Evolutionary conservation across 2,113 vertebrate genomes (phyloP).

Genomic region (Neomonachus schauinslandi): DNA sequence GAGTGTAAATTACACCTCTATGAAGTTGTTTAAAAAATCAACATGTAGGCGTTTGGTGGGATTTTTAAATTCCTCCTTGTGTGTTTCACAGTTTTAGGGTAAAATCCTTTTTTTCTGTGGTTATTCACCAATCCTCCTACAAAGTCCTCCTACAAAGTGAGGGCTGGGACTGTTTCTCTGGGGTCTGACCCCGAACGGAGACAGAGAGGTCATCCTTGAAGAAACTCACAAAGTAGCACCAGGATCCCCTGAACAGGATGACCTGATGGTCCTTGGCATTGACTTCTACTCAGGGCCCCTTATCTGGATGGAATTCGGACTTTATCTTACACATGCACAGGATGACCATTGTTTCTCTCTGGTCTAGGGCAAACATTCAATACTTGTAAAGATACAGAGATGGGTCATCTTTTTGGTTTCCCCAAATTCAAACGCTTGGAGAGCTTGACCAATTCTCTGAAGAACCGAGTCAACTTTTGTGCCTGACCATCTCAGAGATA

Average conservation of each 20-base stretch:
- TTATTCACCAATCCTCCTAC: not conserved
- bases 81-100: not conserved
- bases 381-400: rapidly evolving
- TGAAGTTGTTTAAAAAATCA: rapidly evolving
- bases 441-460: not conserved
- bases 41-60: not conserved
- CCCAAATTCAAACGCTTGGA: not conserved
- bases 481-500: not conserved
- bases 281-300: not conserved
- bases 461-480: not conserved
- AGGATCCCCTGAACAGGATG: not conserved
- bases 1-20: not conserved
- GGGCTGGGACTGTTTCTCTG: rapidly evolving
- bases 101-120: not conserved
- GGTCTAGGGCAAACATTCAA: rapidly evolving
- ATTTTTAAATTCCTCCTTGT: not conserved
- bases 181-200: rapidly evolving
- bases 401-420: not conserved
- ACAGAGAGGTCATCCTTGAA: not conserved
- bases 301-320: not conserved
- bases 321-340: rapidly evolving
- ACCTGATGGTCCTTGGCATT: too few species aligned
- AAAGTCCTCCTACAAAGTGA: too few species aligned
- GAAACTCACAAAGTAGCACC: rapidly evolving
- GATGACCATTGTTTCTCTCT: too few species aligned